A percentile compares a stretch with the other conserved stretches of the same genome.
Conservation (phyloP, 2,888 invertebrate genomes). For the Macaria notata region DNA sequence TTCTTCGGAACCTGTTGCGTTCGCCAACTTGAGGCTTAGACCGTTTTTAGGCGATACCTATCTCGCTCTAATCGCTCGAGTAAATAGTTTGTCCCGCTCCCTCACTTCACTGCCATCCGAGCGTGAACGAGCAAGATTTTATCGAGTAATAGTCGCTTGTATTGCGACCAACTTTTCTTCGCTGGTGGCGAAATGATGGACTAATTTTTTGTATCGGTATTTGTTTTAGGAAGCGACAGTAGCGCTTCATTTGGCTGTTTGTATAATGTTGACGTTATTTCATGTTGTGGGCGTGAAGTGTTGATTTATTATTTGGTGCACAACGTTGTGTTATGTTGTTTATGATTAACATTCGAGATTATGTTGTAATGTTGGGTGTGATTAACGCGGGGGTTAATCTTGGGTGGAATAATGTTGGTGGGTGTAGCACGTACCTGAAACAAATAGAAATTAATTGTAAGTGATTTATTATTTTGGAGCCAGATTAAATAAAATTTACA, state of each 20-base stretch:
- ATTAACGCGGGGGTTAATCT: conserved; percentile 4
- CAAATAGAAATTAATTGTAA: conserved; percentile 28
- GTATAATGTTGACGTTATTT: too few species aligned
- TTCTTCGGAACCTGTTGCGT: conserved; percentile 73
- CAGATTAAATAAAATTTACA: too few species aligned
- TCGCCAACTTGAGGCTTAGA: conserved; percentile 49
- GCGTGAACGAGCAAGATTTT: conserved; percentile 25
- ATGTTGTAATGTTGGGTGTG: conserved; percentile 5
- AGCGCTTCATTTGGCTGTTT: too few species aligned
- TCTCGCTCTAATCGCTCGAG: conserved; percentile 30
- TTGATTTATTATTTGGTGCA: conserved; percentile 24
- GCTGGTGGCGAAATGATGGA: too few species aligned
- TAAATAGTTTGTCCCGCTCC: conserved; percentile 9
- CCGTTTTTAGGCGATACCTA: conserved; percentile 39
- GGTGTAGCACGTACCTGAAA: conserved; percentile 47
- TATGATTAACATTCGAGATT: conserved; percentile 13
- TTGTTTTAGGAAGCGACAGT: too few species aligned
- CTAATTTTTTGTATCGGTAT: too few species aligned
- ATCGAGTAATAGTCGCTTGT: conserved; percentile 21
- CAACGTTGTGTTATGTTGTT: conserved; percentile 13
- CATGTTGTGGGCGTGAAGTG: conserved; percentile 19
- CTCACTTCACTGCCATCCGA: conserved; percentile 6
- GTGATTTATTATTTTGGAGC: too few species aligned
- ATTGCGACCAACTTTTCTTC: not conserved
- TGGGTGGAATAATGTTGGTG: not conserved